Percentiles rank a stretch among this genome's conserved stretches.
phyloP scores from a whole-genome alignment of 2,888 invertebrate species.

The Cerastis leucographa region DNA sequence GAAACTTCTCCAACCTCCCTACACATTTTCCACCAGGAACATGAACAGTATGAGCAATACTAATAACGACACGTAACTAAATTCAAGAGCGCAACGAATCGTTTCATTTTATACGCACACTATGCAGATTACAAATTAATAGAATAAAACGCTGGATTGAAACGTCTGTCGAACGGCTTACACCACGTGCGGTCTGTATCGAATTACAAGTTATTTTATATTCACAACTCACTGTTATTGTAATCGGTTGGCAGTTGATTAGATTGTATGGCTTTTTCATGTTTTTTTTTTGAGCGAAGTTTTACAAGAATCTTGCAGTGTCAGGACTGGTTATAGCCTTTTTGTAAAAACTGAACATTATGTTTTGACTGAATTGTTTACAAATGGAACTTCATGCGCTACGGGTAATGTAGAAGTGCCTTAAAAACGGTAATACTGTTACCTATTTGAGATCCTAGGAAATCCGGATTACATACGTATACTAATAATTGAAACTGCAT shows the following conservation, averaged over 20 bases:
- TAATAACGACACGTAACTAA: constrained; percentile 87
- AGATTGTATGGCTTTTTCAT: not conserved
- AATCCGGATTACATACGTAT: not conserved
- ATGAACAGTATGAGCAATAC: constrained; percentile 66
- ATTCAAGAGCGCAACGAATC: constrained; percentile 84
- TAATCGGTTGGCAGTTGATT: constrained; percentile 6
- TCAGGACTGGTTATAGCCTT: too few species aligned
- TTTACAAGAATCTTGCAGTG: not conserved
- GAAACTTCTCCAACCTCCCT: constrained; percentile 24
- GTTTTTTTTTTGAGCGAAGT: constrained; percentile 1
- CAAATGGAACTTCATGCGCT: not conserved
- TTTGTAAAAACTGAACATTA: not conserved
- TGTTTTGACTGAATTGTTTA: not conserved
- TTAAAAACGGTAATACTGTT: not conserved
- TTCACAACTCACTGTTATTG: constrained; percentile 23
- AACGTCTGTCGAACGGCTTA: constrained; percentile 63
- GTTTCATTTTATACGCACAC: constrained; percentile 77
- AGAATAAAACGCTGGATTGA: constrained; percentile 67
- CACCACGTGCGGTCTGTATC: constrained; percentile 58
- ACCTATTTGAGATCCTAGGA: not conserved
- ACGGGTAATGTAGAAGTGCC: not conserved
- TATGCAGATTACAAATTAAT: constrained; percentile 72
- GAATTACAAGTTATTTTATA: constrained; percentile 26
- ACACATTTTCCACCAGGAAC: constrained; percentile 6
- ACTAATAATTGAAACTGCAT: too few species aligned